phyloP scores from a whole-genome alignment of 2,888 invertebrate genomes.

The Dryomyza anilis region DNA sequence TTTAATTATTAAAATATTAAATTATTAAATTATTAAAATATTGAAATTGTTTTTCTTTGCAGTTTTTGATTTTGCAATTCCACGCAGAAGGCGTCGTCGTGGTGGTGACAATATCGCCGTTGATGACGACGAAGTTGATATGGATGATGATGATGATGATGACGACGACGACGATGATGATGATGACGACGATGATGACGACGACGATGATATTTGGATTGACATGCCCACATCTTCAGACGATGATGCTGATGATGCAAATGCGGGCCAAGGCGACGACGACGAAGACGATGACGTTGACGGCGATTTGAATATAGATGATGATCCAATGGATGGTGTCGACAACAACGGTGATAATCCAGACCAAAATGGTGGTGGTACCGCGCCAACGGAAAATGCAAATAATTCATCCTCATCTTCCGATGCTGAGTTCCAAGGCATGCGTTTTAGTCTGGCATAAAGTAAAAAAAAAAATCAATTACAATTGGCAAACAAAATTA shows the following conservation, averaged over 20 bases:
- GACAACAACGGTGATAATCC: conserved; percentile 31
- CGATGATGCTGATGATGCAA: conserved; percentile 35
- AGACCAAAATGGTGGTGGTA: too few relatives aligned
- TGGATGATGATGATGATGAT: conserved; percentile 41
- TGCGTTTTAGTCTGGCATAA: conserved; percentile 26
- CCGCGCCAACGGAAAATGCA: conserved; percentile 28
- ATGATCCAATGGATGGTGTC: conserved; percentile 16
- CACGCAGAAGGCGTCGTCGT: conserved; percentile 22
- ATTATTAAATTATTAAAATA: neutral
- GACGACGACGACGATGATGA: conserved; percentile 41
- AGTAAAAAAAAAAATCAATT: too few relatives aligned
- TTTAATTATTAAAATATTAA: neutral
- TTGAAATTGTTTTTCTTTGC: too few relatives aligned
- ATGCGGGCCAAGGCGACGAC: conserved; percentile 17
- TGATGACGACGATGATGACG: conserved; percentile 40
- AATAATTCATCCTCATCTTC: conserved; percentile 23
- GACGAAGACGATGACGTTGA: conserved; percentile 2
- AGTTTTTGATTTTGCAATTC: conserved; percentile 40
- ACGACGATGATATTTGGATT: conserved; percentile 40
- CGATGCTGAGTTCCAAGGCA: conserved; percentile 33
- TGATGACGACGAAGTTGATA: conserved; percentile 37
- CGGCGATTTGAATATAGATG: too few relatives aligned
- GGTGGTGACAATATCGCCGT: neutral
- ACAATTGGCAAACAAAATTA: too few relatives aligned
- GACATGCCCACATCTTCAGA: conserved; percentile 38